Conservation (phyloP, 2,888 invertebrate species). For the Entomobrya multifasciata region DNA sequence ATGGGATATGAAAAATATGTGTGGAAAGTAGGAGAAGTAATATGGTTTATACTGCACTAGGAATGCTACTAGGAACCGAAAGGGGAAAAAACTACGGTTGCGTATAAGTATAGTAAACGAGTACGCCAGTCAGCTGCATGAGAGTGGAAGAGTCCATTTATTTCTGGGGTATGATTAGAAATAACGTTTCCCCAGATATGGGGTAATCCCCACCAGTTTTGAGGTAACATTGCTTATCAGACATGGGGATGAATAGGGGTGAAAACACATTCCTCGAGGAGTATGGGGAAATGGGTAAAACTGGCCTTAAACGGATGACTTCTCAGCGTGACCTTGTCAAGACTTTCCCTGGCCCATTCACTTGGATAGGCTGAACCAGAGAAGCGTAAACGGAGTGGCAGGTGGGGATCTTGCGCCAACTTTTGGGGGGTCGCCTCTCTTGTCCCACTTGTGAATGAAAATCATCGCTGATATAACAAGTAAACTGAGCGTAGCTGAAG, state of each 20-base stretch:
- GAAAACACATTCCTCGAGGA: neutral
- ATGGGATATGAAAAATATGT: neutral
- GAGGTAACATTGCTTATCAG: neutral
- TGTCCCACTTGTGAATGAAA: slow-evolving; percentile 79
- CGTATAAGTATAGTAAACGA: slow-evolving; percentile 80
- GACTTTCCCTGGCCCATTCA: slow-evolving; percentile 80
- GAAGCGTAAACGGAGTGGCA: slow-evolving; percentile 80
- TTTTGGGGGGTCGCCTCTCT: slow-evolving; percentile 71
- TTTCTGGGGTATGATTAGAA: slow-evolving; percentile 80
- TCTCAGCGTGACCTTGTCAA: slow-evolving; percentile 78
- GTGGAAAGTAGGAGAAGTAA: neutral
- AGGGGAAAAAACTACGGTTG: slow-evolving; percentile 74
- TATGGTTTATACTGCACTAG: neutral
- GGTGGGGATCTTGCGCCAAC: slow-evolving; percentile 75
- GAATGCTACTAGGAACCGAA: neutral
- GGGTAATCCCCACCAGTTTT: slow-evolving; percentile 75
- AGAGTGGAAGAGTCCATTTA: slow-evolving; percentile 81
- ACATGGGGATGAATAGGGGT: neutral
- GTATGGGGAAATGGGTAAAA: neutral
- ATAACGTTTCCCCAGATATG: slow-evolving; percentile 53
- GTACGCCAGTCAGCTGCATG: slow-evolving; percentile 83
- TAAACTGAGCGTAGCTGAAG: neutral
- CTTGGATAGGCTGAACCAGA: slow-evolving; percentile 84
- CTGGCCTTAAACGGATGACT: slow-evolving; percentile 51
- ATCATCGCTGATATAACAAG: slow-evolving; percentile 58